Evolutionary conservation across 53 echinoderm and acorn worm species (phyloP), one percentile per base, ranked within the genome.

Genomic region (Echinarachnius parma): DNA sequence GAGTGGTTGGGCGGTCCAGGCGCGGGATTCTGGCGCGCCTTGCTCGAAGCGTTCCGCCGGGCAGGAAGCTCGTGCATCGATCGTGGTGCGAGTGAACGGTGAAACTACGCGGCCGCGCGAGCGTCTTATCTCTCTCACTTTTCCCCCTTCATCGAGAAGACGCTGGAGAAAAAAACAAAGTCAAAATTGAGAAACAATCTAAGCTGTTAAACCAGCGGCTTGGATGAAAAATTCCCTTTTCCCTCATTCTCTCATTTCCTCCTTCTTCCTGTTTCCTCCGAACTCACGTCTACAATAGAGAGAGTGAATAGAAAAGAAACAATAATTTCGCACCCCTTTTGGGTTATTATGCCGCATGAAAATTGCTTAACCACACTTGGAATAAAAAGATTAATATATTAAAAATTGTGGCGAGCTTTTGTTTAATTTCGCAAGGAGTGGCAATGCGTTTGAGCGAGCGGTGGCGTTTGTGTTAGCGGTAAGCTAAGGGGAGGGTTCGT

Each of bases 21-120:
- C n/a, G n/a, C n/a, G n/a, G n/a, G n/a, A n/a, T n/a, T n/a, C n/a
- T n/a, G n/a, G n/a, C n/a, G n/a, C n/a, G n/a, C n/a, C 31, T 47
- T 28, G 53, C 52, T 52, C 33, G 50, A 31, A 68, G 68, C 68
- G 33, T 52, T 34, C 31, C 33, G 68, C 18, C 20, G 68, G 28
- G 42, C 56, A 72, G 74, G 74, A 72, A 72, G 56, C 74, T 26
- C 34, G 74, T 16, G 9, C 34, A 72, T 72, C 74, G 74, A 72
- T 72, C 34, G 32, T 2, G n/a, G 16, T 57, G 42, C 55, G 26
- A 54, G 36, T 56, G 56, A 35, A 29, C 27, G n/a, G 74, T 21
- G 16, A 15, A 20, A 16, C 70, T 69, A 53, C 57, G 56, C 28
- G 27, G 26, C 20, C 16, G 31, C 66, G 42, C 29, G 29, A 36